These are phyloP conservation scores for Rugalucina vietnamica DNA, from an alignment of 2,888 invertebrate genomes.

Conservation along the genomic window DNA sequence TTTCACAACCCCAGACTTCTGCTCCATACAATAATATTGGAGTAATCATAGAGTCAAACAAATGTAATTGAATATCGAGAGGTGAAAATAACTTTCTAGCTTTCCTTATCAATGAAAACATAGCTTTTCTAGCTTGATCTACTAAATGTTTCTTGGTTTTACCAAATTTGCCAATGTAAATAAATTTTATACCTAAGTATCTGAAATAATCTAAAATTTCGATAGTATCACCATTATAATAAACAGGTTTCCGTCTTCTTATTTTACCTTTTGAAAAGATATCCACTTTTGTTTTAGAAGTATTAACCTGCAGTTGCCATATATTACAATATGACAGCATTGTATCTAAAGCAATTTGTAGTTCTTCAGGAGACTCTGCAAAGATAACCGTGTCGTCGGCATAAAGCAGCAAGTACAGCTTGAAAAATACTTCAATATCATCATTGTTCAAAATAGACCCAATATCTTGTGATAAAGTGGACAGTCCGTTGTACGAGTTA, in stretches of 20 bases:
- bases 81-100: background rate
- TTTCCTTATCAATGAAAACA: background rate
- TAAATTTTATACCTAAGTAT: no score
- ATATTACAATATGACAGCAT: no score
- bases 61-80: no score
- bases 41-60: no score
- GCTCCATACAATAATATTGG: no score
- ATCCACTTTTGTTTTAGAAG: background rate
- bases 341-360: no score
- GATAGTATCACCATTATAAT: background rate
- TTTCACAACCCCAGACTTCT: no score
- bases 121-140: conserved; percentile 10
- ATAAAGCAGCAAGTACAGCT: no score
- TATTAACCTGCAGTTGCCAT: no score
- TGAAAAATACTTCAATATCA: no score
- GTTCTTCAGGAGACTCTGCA: no score
- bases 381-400: no score
- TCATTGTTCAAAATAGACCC: background rate
- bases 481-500: background rate
- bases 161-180: background rate
- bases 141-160: background rate
- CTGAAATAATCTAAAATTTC: background rate
- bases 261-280: background rate
- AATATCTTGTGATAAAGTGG: background rate
- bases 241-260: background rate